Conservation (phyloP, 2,888 invertebrate species). For the Ceratothoa steindachneri region DNA sequence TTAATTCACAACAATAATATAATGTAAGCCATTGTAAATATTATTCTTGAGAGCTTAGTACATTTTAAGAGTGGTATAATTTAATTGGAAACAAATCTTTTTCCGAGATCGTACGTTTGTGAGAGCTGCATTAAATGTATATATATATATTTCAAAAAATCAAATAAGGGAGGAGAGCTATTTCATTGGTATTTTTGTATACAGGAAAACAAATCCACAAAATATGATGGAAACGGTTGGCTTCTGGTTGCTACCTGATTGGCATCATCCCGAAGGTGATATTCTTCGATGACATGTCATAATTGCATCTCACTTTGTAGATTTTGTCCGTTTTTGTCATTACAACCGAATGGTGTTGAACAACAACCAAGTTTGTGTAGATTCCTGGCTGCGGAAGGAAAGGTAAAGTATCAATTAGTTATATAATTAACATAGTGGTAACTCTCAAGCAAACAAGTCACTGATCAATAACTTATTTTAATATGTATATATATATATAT, state of each 20-base stretch:
- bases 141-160: not conserved
- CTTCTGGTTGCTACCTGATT: slow-evolving; percentile 64
- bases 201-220: not conserved
- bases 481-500: too few species aligned
- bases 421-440: not conserved
- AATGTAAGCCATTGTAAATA: too few species aligned
- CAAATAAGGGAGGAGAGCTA: not conserved
- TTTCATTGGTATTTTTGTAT: not conserved
- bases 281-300: slow-evolving; percentile 93
- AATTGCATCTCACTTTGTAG: slow-evolving; percentile 92
- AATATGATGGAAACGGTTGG: not conserved
- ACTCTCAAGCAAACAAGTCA: not conserved
- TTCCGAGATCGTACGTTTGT: too few species aligned
- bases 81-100: too few species aligned
- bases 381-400: slow-evolving; percentile 71
- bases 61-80: too few species aligned
- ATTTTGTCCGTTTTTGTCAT: slow-evolving; percentile 96
- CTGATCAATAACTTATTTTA: too few species aligned
- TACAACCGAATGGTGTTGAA: slow-evolving; percentile 91
- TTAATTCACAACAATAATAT: too few species aligned
- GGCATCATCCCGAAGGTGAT: slow-evolving; percentile 97
- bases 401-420: not conserved
- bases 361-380: slow-evolving; percentile 87
- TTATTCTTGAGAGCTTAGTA: too few species aligned
- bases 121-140: too few species aligned